Conservation (phyloP, 2,797 vertebrate genomes). For the Scarus forsteni region DNA sequence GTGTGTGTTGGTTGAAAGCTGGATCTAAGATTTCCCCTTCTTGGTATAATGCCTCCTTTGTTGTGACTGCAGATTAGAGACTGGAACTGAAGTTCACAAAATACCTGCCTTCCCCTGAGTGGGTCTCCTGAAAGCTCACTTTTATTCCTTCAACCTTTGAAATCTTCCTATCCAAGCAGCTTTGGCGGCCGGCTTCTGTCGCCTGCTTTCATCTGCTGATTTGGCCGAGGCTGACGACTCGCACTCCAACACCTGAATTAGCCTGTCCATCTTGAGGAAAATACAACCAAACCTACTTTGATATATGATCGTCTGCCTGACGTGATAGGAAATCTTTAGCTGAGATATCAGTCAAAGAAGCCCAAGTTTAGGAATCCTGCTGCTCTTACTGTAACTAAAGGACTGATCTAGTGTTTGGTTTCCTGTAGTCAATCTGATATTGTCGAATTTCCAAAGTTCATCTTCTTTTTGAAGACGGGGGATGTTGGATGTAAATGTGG, state of each 20-base stretch:
- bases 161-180: constrained; percentile 60
- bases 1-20: constrained; percentile 26
- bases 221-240: constrained; percentile 24
- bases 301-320: constrained; percentile 45
- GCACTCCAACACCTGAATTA: constrained; percentile 45
- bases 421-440: not conserved
- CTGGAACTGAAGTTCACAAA: constrained; percentile 79
- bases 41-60: constrained; percentile 66
- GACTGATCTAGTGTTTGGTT: not conserved
- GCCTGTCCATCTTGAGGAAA: constrained; percentile 53
- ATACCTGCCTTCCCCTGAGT: constrained; percentile 75
- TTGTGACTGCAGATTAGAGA: constrained; percentile 79
- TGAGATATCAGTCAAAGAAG: constrained; percentile 7
- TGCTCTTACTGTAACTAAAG: constrained; percentile 1
- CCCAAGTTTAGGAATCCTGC: not conserved
- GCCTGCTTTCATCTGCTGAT: constrained; percentile 82
- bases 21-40: constrained; percentile 60
- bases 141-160: constrained; percentile 82
- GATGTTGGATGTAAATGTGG: no score
- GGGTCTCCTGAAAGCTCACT: constrained; percentile 84
- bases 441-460: not conserved
- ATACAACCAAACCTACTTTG: constrained; percentile 54
- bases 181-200: constrained; percentile 14
- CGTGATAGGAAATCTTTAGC: constrained; percentile 24
- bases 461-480: no score